Conservation (phyloP, 2,888 invertebrate genomes). For the Erpobdella octoculata region DNA sequence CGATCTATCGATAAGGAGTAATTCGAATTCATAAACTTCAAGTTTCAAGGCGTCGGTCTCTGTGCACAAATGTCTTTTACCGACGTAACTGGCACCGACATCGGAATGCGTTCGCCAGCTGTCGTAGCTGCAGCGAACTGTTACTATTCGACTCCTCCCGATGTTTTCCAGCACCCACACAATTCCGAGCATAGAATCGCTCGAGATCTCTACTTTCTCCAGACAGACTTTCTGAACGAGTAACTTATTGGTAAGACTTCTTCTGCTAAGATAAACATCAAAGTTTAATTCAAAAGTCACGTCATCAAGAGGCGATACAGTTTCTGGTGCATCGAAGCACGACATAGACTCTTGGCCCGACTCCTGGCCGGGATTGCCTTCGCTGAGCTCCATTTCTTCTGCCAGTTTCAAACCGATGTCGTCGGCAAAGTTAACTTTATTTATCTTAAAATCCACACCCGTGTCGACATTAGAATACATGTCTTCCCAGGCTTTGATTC, state of each 20-base stretch:
- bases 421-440: constrained; percentile 6
- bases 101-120: neutral
- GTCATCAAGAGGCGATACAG: neutral
- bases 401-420: neutral
- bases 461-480: neutral
- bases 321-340: too few species aligned
- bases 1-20: neutral
- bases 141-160: neutral
- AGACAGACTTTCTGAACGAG: neutral
- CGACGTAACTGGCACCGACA: neutral
- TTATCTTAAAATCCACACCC: neutral
- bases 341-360: too few species aligned
- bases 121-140: neutral
- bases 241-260: neutral
- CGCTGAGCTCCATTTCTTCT: neutral
- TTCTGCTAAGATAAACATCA: neutral
- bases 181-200: neutral
- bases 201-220: neutral
- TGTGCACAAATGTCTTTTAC: neutral
- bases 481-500: constrained; percentile 7
- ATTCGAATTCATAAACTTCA: neutral
- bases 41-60: neutral
- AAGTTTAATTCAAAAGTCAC: neutral
- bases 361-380: neutral
- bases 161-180: neutral